Evolutionary conservation across 2,113 vertebrate species (phyloP).

Genomic region (Silurus glanis): DNA sequence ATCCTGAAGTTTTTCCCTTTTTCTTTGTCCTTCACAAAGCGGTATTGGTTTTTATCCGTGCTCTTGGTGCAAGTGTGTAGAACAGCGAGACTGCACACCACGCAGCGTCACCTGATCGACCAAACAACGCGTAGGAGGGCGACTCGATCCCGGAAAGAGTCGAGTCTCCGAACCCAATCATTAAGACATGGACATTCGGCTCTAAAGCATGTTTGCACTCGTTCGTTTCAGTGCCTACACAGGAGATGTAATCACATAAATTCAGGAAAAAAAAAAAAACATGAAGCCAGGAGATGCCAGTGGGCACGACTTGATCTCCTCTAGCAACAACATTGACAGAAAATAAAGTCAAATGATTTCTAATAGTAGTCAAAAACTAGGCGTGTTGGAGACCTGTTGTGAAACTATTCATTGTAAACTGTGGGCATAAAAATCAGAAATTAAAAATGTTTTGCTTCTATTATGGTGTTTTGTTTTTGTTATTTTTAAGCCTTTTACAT

Average conservation of each 20-base stretch:
- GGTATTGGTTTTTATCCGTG: background rate
- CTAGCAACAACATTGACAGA: background rate
- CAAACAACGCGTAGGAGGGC: background rate
- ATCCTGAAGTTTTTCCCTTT: slow-evolving; percentile 37
- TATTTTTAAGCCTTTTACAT: no score
- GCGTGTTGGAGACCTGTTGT: no score
- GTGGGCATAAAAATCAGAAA: background rate
- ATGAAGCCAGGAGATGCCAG: background rate
- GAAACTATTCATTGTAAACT: no score
- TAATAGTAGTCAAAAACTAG: no score
- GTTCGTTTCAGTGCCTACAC: no score
- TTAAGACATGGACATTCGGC: background rate
- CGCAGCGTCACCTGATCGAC: slow-evolving; percentile 16
- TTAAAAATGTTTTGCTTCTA: no score
- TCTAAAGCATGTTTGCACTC: background rate
- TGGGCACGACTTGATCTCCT: background rate
- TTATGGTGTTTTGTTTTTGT: no score
- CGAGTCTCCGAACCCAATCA: background rate
- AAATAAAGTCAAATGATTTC: background rate
- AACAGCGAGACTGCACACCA: background rate
- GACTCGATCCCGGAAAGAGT: background rate
- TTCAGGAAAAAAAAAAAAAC: no score
- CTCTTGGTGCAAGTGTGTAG: background rate
- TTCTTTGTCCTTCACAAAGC: background rate
- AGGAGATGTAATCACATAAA: no score